Base-by-base conservation (phyloP, 2,888 invertebrate species). In the Lasius platythorax region DNA sequence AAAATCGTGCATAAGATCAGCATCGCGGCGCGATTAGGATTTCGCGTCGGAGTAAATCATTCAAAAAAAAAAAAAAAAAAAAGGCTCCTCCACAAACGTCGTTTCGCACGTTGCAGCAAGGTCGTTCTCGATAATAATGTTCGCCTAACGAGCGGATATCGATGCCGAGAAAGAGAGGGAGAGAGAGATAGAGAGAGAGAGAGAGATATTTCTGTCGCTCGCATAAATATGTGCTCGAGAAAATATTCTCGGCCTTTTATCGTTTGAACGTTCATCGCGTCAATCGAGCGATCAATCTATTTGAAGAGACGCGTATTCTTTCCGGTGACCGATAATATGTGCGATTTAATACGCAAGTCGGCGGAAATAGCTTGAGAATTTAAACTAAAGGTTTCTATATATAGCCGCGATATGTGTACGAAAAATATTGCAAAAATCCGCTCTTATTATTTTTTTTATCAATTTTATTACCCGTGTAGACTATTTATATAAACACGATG, bases 161-260 rank as follows among this genome's bases (percentile, higher is more conserved):
- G 66, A 40, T 40, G 8, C 11, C 18, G 23, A 50, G 33, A n/a
- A 28, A n/a, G 8, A 43, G 40, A 40, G 40, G 11, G 11, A 11
- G 40, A 40, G 56, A 56, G n/a, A 53, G 53, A 15, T 15, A 46
- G 23, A 58, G 8, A 46, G 43, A 23, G 15, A 15, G 37, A 30
- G n/a, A n/a, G n/a, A 33, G 33, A 66, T 76, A 67, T 56, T 78
- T 78, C n/a, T 3, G n/a, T 76, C 53, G 64, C 23, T 64, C 28
- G 56, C 67, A 78, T 40, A 76, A 76, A 67, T 78, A 67, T 56
- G 23, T 23, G 40, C 30, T 18, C 28, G 40, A 40, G 76, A 11
- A 67, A 78, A 78, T 78, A 78, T 78, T 76, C 76, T 30, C 53
- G 66, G 66, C 50, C 66, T 76, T 66, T 76, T 53, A 66, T 66